Evolutionary conservation across 2,888 invertebrate species (phyloP).

Genomic region (Ariolimax columbianus): DNA sequence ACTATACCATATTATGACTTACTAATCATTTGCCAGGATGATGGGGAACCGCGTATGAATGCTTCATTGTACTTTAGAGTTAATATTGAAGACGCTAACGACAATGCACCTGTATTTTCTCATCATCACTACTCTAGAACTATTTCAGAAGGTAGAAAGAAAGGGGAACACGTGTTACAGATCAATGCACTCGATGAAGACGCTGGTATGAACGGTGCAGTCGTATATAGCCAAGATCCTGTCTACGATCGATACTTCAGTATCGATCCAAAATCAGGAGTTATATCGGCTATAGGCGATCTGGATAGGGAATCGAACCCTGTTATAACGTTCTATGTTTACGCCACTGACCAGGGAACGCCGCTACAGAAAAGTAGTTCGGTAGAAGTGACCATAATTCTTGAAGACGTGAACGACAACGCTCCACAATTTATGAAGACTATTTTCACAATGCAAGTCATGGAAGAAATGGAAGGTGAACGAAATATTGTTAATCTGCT

Average conservation of each 20-base stretch:
- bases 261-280: constrained; percentile 40
- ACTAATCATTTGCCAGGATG: constrained; percentile 90
- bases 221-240: constrained; percentile 41
- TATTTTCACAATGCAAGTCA: constrained; percentile 66
- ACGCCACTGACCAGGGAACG: constrained; percentile 86
- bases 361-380: constrained; percentile 88
- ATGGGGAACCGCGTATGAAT: constrained; percentile 57
- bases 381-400: constrained; percentile 85
- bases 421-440: constrained; percentile 85
- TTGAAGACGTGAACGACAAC: constrained; percentile 96
- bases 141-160: constrained; percentile 49
- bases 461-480: constrained; percentile 92
- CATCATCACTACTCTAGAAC: constrained; percentile 42
- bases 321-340: constrained; percentile 88
- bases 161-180: constrained; percentile 42
- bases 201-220: constrained; percentile 52
- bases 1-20: constrained; percentile 89
- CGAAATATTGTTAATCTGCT: constrained; percentile 92
- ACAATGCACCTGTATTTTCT: constrained; percentile 86
- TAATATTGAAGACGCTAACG: constrained; percentile 51
- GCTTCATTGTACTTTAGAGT: constrained; percentile 41
- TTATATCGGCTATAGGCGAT: constrained; percentile 42
- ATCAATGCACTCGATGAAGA: constrained; percentile 89
- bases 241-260: constrained; percentile 26
- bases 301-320: constrained; percentile 82